Base-by-base conservation (phyloP, 1,140 invertebrate species). In the Lerema accius region DNA sequence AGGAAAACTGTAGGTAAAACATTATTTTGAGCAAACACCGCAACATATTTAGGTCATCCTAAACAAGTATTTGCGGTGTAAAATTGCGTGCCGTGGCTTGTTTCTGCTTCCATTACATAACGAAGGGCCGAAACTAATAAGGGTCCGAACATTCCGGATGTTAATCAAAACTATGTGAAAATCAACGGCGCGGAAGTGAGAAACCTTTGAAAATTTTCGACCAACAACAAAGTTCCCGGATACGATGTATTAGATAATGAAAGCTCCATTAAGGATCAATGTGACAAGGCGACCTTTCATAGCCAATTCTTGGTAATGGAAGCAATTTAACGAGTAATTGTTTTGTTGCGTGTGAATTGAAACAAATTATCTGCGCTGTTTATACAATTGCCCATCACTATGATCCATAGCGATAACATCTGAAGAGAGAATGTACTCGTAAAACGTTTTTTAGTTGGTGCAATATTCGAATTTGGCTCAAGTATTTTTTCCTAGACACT, bases 131-230 rank as follows among this genome's bases (percentile, higher is more conserved):
- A 39, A 56, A 56, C 53, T 56, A 56, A 56, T 56, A 56, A 56
- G 40, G 53, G 39, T 56, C 53, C 39, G 40, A 56, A 56, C 53
- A 56, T 43, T 43, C 53, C 53, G 53, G 53, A 56, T 56, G 53
- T 56, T 56, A 56, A 56, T 56, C 53, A 56, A 56, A 56, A 56
- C 53, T 56, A 56, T 56, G 53, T 56, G 53, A 56, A 51, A 53
- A 56, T 40, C 39, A 42, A 56, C 39, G 39, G 51, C 14, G 51
- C 51, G 51, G 51, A 55, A 55, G 51, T 55, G 51, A 32, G 51
- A 55, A 55, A 32, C 51, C 51, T 55, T 55, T 55, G 51, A 55
- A 55, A 42, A 43, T 55, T 55, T 48, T 55, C 39, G 19, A 10
- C 39, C 13, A 55, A 15, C 48, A 50, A 43, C 51, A 43, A 55